These are phyloP conservation scores for Lasiurus borealis DNA, from an alignment of 2,113 vertebrate genomes.

Conservation along the genomic window DNA sequence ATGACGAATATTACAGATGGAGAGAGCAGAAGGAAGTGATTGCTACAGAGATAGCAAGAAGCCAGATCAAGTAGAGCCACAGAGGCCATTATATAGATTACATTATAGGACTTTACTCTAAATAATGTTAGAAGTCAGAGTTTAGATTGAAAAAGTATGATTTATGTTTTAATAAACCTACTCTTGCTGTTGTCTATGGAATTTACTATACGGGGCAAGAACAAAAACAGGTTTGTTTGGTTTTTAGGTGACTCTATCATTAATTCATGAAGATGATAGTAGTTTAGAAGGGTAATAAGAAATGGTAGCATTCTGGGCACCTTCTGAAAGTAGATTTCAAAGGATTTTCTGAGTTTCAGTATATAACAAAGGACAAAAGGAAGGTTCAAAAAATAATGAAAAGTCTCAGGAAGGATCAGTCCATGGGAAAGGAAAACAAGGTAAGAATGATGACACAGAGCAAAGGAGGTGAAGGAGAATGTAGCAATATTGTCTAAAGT, in stretches of 20 bases:
- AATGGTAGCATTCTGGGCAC: not conserved
- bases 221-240: not conserved
- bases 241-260: not conserved
- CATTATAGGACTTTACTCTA: not conserved
- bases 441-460: not conserved
- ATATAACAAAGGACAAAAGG: not conserved
- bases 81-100: not conserved
- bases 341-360: not conserved
- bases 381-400: constrained; percentile 32
- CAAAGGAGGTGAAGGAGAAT: not conserved
- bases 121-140: not conserved
- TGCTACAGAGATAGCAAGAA: not conserved
- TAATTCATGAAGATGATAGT: not conserved
- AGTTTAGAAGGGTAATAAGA: not conserved
- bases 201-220: not conserved
- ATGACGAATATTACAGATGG: not conserved
- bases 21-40: not conserved
- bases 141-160: not conserved
- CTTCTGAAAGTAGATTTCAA: not conserved
- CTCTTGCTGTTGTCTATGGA: not conserved
- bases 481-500: not conserved
- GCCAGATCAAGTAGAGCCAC: not conserved
- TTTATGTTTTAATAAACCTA: not conserved
- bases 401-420: not conserved
- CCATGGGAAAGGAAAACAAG: not conserved